Percentiles rank a stretch among this genome's conserved stretches.
Evolutionary conservation across 2,888 invertebrate genomes (phyloP).

Genomic region (Drosophila atripex): DNA sequence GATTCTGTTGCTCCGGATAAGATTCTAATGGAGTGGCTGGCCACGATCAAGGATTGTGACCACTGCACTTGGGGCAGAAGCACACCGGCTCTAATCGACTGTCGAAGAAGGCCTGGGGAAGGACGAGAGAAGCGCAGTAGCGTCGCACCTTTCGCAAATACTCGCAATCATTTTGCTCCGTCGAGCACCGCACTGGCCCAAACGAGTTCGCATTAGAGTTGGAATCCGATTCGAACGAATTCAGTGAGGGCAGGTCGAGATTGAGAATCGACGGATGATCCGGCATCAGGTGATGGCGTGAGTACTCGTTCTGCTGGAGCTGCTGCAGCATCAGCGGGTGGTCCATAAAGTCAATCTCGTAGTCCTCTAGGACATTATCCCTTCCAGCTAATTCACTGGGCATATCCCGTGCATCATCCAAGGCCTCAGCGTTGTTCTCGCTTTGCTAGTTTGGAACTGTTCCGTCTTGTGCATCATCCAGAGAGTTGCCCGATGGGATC

Average conservation of each 20-base stretch:
- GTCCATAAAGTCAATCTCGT: constrained; percentile 70
- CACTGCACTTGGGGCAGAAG: too few species aligned
- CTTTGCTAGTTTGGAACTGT: constrained; percentile 23
- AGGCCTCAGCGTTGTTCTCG: constrained; percentile 56
- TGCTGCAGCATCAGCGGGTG: constrained; percentile 76
- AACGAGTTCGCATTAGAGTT: constrained; percentile 69
- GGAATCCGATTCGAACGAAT: constrained; percentile 63
- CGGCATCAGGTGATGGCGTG: constrained; percentile 70
- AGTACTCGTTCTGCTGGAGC: constrained; percentile 75
- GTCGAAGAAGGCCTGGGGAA: too few species aligned
- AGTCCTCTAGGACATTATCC: constrained; percentile 65
- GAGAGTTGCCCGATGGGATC: constrained; percentile 11
- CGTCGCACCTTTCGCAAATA: too few species aligned
- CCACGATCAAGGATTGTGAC: too few species aligned
- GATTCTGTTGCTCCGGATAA: too few species aligned
- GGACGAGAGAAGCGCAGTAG: constrained; percentile 67
- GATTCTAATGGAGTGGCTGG: too few species aligned
- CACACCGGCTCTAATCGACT: too few species aligned
- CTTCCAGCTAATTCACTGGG: constrained; percentile 48
- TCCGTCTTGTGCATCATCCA: constrained; percentile 19
- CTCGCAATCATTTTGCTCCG: too few species aligned
- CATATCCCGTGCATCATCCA: constrained; percentile 51
- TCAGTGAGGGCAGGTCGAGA: constrained; percentile 63
- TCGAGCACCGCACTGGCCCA: constrained; percentile 53
- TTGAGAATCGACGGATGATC: constrained; percentile 64